Evolutionary conservation across 2,797 vertebrate genomes (phyloP), one percentile per base, ranked within the genome.

Genomic region (Parotocinclus haroldoi): DNA sequence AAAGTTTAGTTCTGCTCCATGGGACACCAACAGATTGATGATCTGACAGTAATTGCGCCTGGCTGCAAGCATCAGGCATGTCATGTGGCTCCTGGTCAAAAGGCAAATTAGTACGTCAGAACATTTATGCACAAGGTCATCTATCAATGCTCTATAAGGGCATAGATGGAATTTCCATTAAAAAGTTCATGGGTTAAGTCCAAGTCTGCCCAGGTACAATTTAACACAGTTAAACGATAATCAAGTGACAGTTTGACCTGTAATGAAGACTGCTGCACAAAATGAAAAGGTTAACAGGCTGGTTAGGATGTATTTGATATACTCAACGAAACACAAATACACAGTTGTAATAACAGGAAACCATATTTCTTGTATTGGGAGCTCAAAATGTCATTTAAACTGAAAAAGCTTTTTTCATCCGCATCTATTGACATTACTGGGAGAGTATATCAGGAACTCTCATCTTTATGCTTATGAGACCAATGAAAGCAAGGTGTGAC

Each of bases 31-130:
- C 65, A 96, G 80, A 84, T 91, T 90, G 78, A 93, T 89, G 48
- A 97, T 87, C 11, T 86, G 92, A 74, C 84, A 68, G 80, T 84
- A 84, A 13, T 92, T 92, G 1, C 89, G 84, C 58, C 84, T 87
- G 45, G 96, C 91, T 46, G 93, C 93, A 58, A 93, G 84, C 94
- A 98, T 97, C 78, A 98, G 62, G 1, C 93, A 90, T 12, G 92
- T 95, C 89, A 93, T 93, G 10, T 79, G 79, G 72, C 78, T 91
- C 71, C 96, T 99, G 69, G 18, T n/a, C 50, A 60, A 56, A 69
- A 67, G 40, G 36, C 16, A 56, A 48, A 37, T 10, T 52, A 10
- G 0, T 12, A n/a, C 12, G 10, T 59, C 7, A 71, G 48, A 58
- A n/a, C 52, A 45, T 63, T 36, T 18, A 10, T 18, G 42, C 13